phyloP scores from a whole-genome alignment of 2,113 vertebrate species.

The Carassius carassius region DNA sequence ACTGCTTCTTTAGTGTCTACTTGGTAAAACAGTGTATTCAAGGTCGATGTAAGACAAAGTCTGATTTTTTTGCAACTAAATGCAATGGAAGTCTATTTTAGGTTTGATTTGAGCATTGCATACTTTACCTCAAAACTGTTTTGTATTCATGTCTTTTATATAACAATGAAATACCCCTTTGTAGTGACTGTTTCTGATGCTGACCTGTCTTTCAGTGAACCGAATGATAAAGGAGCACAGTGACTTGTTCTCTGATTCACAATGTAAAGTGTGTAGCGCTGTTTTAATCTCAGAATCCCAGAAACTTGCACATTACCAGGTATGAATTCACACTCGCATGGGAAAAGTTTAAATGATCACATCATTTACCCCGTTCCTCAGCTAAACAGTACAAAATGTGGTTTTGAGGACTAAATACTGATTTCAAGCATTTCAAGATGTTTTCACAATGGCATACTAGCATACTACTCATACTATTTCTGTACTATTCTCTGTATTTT shows the following conservation, averaged over 20 bases:
- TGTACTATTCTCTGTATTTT: background rate
- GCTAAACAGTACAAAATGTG: background rate
- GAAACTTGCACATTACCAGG: constrained; percentile 97
- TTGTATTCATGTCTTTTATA: background rate
- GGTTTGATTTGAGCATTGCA: background rate
- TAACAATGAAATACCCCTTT: background rate
- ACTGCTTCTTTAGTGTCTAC: background rate
- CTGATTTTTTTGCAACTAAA: background rate
- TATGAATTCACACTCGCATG: constrained; percentile 64
- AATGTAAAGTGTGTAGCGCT: constrained; percentile 95
- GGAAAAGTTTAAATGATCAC: background rate
- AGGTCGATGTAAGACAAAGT: constrained; percentile 65
- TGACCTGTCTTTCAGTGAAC: constrained; percentile 77
- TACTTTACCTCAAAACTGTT: background rate
- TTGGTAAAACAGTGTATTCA: constrained; percentile 48
- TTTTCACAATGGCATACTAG: background rate
- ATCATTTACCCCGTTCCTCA: background rate
- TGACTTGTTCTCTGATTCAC: constrained; percentile 90
- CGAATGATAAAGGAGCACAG: constrained; percentile 90
- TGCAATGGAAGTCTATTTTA: background rate
- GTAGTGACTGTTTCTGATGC: background rate
- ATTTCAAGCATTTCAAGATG: background rate
- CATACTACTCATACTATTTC: background rate
- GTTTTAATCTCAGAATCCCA: constrained; percentile 95
- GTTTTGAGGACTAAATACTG: background rate